A percentile compares a stretch with the other conserved stretches of the same genome.
Conservation (phyloP, 1,140 invertebrate species). For the Drosophila nannoptera region DNA sequence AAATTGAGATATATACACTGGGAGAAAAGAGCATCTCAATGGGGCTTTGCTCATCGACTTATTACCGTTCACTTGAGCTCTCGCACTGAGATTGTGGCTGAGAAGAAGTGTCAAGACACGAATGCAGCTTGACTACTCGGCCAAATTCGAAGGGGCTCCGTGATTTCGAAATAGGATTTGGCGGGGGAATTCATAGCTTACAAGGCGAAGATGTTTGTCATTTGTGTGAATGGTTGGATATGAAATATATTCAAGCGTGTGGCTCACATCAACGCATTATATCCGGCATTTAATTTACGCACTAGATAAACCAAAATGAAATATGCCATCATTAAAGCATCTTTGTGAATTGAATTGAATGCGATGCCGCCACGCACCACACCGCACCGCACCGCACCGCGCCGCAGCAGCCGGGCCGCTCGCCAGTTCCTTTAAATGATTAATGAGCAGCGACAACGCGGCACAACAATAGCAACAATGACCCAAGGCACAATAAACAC, state of each 20-base stretch:
- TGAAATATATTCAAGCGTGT: constrained; percentile 14
- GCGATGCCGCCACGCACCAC: constrained; percentile 9
- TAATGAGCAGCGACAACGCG: constrained; percentile 55
- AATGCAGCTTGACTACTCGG: background rate
- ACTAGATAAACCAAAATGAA: constrained; percentile 49
- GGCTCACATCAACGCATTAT: constrained; percentile 34
- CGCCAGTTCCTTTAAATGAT: constrained; percentile 66
- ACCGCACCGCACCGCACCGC: too few species aligned
- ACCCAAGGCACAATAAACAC: constrained; percentile 17
- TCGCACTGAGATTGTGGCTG: constrained; percentile 3
- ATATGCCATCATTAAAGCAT: constrained; percentile 59
- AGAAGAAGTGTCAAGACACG: constrained; percentile 7
- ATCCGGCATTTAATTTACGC: constrained; percentile 70
- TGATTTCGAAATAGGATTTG: background rate
- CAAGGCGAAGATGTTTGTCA: background rate
- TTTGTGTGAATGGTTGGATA: constrained; percentile 6
- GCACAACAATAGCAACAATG: constrained; percentile 40
- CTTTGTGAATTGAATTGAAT: constrained; percentile 46
- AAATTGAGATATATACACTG: constrained; percentile 20
- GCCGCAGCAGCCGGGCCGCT: too few species aligned
- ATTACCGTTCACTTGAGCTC: background rate
- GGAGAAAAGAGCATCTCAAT: background rate
- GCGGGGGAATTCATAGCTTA: background rate
- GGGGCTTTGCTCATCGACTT: too few species aligned
- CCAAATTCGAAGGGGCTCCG: constrained; percentile 1